Base-by-base conservation (phyloP, 2,888 invertebrate species). In the Lepidochrysops patricia region DNA sequence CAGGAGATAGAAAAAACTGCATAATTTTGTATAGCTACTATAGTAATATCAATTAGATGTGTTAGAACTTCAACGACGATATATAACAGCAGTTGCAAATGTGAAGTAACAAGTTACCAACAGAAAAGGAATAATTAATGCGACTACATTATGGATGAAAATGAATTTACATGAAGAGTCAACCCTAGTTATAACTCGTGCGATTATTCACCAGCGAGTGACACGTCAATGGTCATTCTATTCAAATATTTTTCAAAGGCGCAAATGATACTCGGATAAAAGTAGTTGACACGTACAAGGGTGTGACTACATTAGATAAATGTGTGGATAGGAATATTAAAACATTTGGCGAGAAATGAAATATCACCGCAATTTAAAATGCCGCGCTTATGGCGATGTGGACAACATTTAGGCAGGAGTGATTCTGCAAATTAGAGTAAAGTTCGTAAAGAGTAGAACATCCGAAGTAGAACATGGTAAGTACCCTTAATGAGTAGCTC, bases 151-250 rank as follows among this genome's bases (percentile, higher is more conserved):
- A 19, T 7, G 19, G 4, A 43, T 19, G 23, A 43, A 15, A 26
- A 52, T 23, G 27, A 1, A 13, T 26, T 13, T 27, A n/a, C 13
- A 6, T 26, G 5, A 29, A 13, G 54, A 9, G 29, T 7, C 54
- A 54, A 19, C 54, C 54, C 32, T 54, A 54, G 15, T 9, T 12
- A 15, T 19, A 54, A 32, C 23, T 54, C 32, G 54, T 54, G 54
- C 62, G 59, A 66, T 65, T 52, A 59, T 59, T 52, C 35, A 59
- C 59, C 59, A 35, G 29, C 54, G 63, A 63, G 62, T 66, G 68
- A 66, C 67, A 64, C 63, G 62, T 61, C 68, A 68, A 68, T 68
- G 70, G 70, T 69, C 71, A 69, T 63, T 66, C 65, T 64, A 63
- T 64, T 61, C 58, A 60, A 62, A 60, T 63, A 63, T 64, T 66